A percentile compares a stretch with the other conserved stretches of the same genome.
phyloP scores from a whole-genome alignment of 2,888 invertebrate species.

The Eucera pruinosa region DNA sequence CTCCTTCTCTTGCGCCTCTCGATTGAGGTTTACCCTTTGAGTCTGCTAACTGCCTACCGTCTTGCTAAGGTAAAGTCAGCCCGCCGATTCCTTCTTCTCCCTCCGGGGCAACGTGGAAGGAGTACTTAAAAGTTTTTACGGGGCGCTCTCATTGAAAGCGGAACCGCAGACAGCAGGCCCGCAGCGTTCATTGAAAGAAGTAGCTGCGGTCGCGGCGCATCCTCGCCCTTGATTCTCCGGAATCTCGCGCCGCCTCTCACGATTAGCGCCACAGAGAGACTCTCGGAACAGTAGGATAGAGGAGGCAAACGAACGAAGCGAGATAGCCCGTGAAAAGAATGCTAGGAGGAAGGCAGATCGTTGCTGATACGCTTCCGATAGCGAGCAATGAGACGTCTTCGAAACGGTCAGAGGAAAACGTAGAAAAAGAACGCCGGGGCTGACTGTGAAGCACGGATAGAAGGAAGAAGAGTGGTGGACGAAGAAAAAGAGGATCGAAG shows the following conservation, averaged over 20 bases:
- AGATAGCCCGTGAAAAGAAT: constrained; percentile 23
- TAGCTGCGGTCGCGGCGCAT: constrained; percentile 58
- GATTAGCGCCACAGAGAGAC: constrained; percentile 58
- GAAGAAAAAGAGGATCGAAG: constrained; percentile 18
- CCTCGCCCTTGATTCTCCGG: constrained; percentile 50
- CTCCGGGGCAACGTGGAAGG: constrained; percentile 51
- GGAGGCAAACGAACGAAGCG: neutral
- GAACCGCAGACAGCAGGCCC: constrained; percentile 61
- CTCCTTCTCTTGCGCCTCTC: neutral
- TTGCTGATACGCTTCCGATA: constrained; percentile 24
- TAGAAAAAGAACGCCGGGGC: constrained; percentile 3
- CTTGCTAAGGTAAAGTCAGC: constrained; percentile 41
- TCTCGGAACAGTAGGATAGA: constrained; percentile 11
- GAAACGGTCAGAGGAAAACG: constrained; percentile 24
- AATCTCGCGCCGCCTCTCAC: constrained; percentile 52
- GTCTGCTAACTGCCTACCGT: constrained; percentile 60
- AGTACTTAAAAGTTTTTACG: constrained; percentile 79
- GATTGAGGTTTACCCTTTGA: constrained; percentile 60
- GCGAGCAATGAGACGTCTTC: constrained; percentile 17
- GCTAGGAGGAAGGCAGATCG: constrained; percentile 10
- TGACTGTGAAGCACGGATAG: neutral
- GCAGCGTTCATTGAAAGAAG: constrained; percentile 70
- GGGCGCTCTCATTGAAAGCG: constrained; percentile 75
- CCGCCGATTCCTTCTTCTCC: constrained; percentile 49
- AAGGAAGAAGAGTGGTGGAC: constrained; percentile 6